A percentile compares a stretch with the other conserved stretches of the same genome.
phyloP scores from a whole-genome alignment of 2,888 invertebrate species.

The Gastracanthus pulcherrimus region DNA sequence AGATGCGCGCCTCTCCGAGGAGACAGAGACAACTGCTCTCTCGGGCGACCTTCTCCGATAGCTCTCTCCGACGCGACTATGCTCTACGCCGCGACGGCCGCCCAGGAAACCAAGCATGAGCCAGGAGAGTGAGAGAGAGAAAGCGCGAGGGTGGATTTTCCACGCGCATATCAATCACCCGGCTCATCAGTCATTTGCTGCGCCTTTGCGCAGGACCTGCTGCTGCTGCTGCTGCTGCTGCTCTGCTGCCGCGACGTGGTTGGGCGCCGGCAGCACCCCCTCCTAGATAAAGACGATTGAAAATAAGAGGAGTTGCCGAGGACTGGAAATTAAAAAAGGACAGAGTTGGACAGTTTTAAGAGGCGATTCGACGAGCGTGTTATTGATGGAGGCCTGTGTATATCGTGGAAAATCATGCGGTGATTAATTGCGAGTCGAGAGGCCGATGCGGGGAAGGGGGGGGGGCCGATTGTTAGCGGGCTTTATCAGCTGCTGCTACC shows the following conservation, averaged over 20 bases:
- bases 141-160: slow-evolving; percentile 61
- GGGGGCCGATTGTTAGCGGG: neutral
- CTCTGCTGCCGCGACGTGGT: too few relatives aligned
- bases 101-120: too few relatives aligned
- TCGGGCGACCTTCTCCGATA: neutral
- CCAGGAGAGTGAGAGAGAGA: too few relatives aligned
- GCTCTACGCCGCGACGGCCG: neutral
- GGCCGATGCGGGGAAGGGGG: too few relatives aligned
- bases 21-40: slow-evolving; percentile 15
- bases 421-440: slow-evolving; percentile 23
- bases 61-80: neutral
- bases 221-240: too few relatives aligned
- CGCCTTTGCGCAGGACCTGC: too few relatives aligned
- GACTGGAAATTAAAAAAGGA: slow-evolving; percentile 25
- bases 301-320: neutral
- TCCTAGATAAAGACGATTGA: slow-evolving; percentile 37
- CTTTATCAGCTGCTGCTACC: slow-evolving; percentile 4
- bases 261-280: too few relatives aligned
- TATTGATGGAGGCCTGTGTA: slow-evolving; percentile 16
- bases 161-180: slow-evolving; percentile 54
- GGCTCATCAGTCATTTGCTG: slow-evolving; percentile 53
- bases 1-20: slow-evolving; percentile 13
- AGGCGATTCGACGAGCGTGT: neutral
- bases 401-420: slow-evolving; percentile 11
- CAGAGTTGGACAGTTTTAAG: neutral